Base-by-base conservation (phyloP, 37 sponge, comb jelly and placozoan species). In the Chondrilla cf. caribensis region DNA sequence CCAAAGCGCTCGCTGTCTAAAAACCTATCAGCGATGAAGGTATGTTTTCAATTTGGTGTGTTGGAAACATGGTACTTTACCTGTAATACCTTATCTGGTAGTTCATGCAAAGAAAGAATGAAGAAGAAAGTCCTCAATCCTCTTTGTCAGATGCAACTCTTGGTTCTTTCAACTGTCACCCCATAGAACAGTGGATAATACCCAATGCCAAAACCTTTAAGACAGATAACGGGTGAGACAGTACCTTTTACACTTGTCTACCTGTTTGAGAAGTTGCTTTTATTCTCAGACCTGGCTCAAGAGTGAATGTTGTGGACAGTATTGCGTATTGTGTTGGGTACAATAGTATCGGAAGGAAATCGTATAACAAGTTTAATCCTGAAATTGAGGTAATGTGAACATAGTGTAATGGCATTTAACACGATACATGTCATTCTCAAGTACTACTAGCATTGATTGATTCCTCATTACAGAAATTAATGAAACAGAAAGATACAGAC, bases 11-110 rank as follows among this genome's bases (percentile, higher is more conserved):
- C 70, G 38, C 58, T 93, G 17, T 93, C 93, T 21, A 93, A 84
- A 76, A 84, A 86, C 57, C 42, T 93, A 33, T 32, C 86, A 26
- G 84, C 89, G 43, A 93, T 93, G 93, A 93, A 93, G 82, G 92
- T 85, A 39, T 28, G 66, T 26, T 3, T 67, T 47, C 3, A 25
- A 42, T 21, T 41, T 21, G 38, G 14, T 25, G 0, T 28, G 7
- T 18, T 3, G 9, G 5, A 9, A 25, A 42, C 33, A 67, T 21
- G 38, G 14, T 25, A 2, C 24, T 8, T 18, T 3, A 66, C 42
- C 18, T 24, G 33, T 26, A 18, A 36, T 47, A 80, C 8, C 24
- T 77, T 26, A 62, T 1, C 32, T 15, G 47, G n/a, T 67, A 94
- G 94, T 94, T 94, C 58, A 94, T 94, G 95, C 86, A 89, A 55